Conservation (phyloP, 2,113 vertebrate species). For the Xenus cinereus region DNA sequence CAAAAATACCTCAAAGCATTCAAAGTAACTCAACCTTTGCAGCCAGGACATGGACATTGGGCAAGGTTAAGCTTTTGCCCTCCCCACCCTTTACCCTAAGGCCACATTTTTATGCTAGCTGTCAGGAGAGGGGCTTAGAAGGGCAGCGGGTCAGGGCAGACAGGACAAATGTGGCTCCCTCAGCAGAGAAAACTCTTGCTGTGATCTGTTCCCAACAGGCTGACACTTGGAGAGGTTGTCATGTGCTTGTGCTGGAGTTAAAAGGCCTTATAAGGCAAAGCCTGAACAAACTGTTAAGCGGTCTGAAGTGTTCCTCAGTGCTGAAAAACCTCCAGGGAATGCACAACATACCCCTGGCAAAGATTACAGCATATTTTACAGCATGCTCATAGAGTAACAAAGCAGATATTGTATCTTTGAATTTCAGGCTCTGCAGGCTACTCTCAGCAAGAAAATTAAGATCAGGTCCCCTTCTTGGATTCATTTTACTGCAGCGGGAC, state of each 20-base stretch:
- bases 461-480: conserved; percentile 25
- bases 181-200: conserved; percentile 26
- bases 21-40: neutral
- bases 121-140: conserved; percentile 11
- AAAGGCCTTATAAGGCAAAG: conserved; percentile 87
- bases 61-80: neutral
- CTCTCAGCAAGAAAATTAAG: conserved; percentile 45
- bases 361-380: conserved; percentile 70
- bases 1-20: fast-evolving
- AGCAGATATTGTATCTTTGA: conserved; percentile 70
- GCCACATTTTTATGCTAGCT: conserved; percentile 1
- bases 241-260: conserved; percentile 66
- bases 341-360: conserved; percentile 75
- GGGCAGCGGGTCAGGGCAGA: neutral
- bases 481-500: conserved; percentile 24
- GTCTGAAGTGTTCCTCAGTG: conserved; percentile 71
- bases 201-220: conserved; percentile 68
- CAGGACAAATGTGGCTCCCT: neutral
- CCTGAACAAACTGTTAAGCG: conserved; percentile 58
- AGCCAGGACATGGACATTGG: neutral
- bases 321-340: conserved; percentile 73
- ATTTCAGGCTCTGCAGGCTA: conserved; percentile 24
- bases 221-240: conserved; percentile 67
- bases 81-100: neutral
- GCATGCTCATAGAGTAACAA: conserved; percentile 68